Evolutionary conservation across 2,113 vertebrate species (phyloP).

Genomic region (Diadophis punctatus): DNA sequence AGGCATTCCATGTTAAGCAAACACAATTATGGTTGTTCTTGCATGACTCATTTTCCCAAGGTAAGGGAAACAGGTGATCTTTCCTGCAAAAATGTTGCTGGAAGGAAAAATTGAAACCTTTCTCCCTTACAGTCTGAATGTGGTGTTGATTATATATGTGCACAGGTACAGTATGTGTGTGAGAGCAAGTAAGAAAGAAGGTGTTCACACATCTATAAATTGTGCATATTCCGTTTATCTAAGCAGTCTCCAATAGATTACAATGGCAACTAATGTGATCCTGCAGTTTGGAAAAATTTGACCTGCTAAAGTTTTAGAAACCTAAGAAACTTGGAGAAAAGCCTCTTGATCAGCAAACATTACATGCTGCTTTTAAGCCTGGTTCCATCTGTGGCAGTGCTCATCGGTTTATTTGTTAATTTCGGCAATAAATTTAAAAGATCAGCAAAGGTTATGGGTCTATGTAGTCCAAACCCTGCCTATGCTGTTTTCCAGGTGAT

Average conservation of each 20-base stretch:
- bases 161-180: neutral
- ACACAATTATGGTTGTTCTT: neutral
- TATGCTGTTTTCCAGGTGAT: neutral
- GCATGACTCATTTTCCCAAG: neutral
- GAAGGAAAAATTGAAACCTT: neutral
- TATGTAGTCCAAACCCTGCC: neutral
- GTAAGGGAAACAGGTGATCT: neutral
- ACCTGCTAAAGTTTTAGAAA: neutral
- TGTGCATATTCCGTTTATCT: neutral
- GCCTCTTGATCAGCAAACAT: neutral
- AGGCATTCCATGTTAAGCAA: neutral
- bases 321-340: neutral
- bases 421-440: neutral
- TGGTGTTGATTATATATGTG: neutral
- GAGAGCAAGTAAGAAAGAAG: neutral
- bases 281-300: neutral
- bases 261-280: neutral
- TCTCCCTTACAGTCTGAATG: neutral
- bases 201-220: neutral
- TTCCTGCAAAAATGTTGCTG: neutral
- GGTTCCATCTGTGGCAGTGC: neutral
- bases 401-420: neutral
- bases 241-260: neutral
- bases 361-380: neutral
- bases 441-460: neutral